Evolutionary conservation across 2,113 vertebrate genomes (phyloP).

Genomic region (Monarcha castaneiventris): DNA sequence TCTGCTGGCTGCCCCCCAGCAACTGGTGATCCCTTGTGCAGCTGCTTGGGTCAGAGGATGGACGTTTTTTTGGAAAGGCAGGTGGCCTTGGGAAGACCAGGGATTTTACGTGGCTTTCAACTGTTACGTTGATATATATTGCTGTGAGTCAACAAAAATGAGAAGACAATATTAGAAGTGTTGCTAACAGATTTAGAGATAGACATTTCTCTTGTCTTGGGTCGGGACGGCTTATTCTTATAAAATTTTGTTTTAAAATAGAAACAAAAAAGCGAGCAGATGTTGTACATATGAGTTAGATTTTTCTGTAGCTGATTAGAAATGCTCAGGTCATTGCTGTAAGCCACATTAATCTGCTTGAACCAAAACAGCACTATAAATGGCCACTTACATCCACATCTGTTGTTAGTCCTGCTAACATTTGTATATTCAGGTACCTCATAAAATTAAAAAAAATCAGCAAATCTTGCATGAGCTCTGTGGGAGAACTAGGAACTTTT

Average conservation of each 20-base stretch:
- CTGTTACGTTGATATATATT: background rate
- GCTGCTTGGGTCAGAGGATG: background rate
- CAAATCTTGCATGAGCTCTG: background rate
- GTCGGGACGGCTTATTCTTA: background rate
- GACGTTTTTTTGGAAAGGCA: background rate
- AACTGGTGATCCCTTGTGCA: accelerated
- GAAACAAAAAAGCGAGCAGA: background rate
- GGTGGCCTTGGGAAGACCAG: background rate
- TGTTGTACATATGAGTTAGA: background rate
- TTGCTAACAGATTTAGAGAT: background rate
- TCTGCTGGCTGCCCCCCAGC: background rate
- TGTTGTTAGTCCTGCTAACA: background rate
- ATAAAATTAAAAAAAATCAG: background rate
- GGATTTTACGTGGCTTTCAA: background rate
- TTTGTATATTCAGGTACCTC: background rate
- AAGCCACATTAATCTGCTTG: background rate
- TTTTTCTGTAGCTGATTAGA: background rate
- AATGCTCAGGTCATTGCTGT: background rate
- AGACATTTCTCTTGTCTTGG: background rate
- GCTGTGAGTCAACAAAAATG: background rate
- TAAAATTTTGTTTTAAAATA: background rate
- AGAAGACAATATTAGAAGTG: background rate
- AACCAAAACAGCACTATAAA: background rate
- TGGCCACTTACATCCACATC: background rate
- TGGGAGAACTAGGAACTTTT: background rate